Percentiles rank a stretch among this genome's conserved stretches.
Evolutionary conservation across 2,888 invertebrate species (phyloP).

Genomic region (Andrena minutula): DNA sequence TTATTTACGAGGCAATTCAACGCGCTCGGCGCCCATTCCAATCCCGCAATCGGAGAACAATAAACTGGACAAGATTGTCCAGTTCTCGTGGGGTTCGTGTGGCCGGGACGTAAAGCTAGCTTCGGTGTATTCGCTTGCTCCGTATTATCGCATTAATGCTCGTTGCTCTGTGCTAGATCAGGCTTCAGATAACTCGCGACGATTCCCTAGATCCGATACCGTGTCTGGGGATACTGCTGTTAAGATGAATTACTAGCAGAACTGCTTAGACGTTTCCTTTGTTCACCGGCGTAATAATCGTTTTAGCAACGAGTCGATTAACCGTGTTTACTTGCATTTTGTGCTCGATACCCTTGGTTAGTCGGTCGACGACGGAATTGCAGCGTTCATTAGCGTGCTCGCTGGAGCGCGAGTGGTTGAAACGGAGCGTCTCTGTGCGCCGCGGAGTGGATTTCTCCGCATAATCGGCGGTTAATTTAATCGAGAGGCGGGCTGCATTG

Average conservation of each 20-base stretch:
- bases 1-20: conserved; percentile 55
- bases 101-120: conserved; percentile 34
- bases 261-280: neutral
- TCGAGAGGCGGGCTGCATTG: conserved; percentile 14
- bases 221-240: neutral
- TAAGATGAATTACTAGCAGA: neutral
- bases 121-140: conserved; percentile 29
- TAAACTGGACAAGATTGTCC: conserved; percentile 28
- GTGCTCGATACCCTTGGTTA: too few relatives aligned
- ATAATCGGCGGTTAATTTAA: conserved; percentile 40
- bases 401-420: too few relatives aligned
- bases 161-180: conserved; percentile 52
- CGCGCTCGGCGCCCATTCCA: conserved; percentile 1
- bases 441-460: conserved; percentile 8
- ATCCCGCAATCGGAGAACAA: conserved; percentile 18
- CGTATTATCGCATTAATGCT: conserved; percentile 55
- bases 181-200: conserved; percentile 54
- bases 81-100: conserved; percentile 45
- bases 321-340: too few relatives aligned
- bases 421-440: neutral
- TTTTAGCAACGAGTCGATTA: too few relatives aligned
- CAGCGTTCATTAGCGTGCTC: too few relatives aligned
- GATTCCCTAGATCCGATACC: conserved; percentile 2
- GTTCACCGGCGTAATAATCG: too few relatives aligned
- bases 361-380: too few relatives aligned